Evolutionary conservation across 2,888 invertebrate species (phyloP).

Genomic region (Agonopterix subpropinquella): DNA sequence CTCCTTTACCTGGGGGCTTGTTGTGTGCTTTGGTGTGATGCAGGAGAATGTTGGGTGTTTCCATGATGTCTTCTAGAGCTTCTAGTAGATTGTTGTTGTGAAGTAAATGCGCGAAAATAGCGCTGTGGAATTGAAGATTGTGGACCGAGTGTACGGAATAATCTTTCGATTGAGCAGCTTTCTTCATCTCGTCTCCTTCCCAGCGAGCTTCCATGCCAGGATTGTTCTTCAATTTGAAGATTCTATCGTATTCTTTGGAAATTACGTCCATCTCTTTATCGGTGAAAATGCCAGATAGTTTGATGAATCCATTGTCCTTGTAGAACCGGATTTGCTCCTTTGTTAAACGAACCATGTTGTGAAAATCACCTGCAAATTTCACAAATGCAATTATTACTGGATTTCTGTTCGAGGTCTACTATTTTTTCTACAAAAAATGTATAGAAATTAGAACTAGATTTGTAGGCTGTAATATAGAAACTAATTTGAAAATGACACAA

Average conservation of each 20-base stretch:
- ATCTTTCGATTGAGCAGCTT: conserved; percentile 17
- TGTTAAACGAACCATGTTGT: conserved; percentile 32
- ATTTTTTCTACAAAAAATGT: background rate
- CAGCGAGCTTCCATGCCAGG: conserved; percentile 57
- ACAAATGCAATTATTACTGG: background rate
- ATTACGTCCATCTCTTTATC: conserved; percentile 51
- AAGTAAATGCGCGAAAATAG: conserved; percentile 50
- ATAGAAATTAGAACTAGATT: too few relatives aligned
- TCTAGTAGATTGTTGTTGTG: conserved; percentile 54
- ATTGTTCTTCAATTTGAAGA: conserved; percentile 51
- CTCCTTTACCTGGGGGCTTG: conserved; percentile 65
- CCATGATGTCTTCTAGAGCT: conserved; percentile 60
- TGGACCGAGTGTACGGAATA: conserved; percentile 37
- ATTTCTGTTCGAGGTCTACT: too few relatives aligned
- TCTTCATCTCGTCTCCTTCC: conserved; percentile 52
- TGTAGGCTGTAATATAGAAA: too few relatives aligned
- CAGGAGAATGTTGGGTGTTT: conserved; percentile 57
- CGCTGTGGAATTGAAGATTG: conserved; percentile 65
- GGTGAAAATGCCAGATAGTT: conserved; percentile 48
- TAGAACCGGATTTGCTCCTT: conserved; percentile 50
- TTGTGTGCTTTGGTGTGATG: conserved; percentile 71
- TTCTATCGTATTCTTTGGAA: conserved; percentile 48
- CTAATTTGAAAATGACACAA: too few relatives aligned
- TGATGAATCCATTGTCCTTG: conserved; percentile 58
- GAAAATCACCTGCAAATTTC: background rate